These are phyloP conservation scores for Austrofundulus limnaeus DNA, from an alignment of 2,113 vertebrate genomes.

Conservation along the genomic window DNA sequence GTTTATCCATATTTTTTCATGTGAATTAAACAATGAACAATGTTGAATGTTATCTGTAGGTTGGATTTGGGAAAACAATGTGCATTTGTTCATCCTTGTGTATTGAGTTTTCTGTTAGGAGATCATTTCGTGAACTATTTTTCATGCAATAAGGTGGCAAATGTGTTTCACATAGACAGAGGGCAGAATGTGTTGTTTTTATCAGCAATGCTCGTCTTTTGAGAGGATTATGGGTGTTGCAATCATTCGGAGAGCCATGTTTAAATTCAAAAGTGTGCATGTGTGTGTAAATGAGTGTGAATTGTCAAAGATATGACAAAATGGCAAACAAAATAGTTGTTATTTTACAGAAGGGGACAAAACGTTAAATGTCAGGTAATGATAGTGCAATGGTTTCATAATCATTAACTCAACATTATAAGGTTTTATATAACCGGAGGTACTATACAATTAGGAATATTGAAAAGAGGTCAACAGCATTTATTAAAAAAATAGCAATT, in stretches of 20 bases:
- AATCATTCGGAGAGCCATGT: constrained; percentile 5
- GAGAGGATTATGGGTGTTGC: constrained; percentile 1
- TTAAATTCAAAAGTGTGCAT: constrained; percentile 16
- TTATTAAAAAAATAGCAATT: too few relatives aligned
- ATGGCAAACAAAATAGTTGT: neutral
- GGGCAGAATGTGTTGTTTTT: constrained; percentile 17
- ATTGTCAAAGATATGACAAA: neutral
- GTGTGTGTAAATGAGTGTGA: constrained; percentile 25
- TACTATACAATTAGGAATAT: too few relatives aligned
- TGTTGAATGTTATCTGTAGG: constrained; percentile 32
- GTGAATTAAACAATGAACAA: neutral
- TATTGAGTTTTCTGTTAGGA: neutral
- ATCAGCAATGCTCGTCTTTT: constrained; percentile 7
- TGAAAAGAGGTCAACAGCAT: too few relatives aligned
- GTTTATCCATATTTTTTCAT: constrained; percentile 15
- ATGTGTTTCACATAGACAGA: neutral
- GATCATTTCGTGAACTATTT: constrained; percentile 11
- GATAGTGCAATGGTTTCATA: too few relatives aligned
- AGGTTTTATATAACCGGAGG: too few relatives aligned
- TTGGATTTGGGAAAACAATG: neutral
- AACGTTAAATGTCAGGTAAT: too few relatives aligned
- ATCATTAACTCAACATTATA: too few relatives aligned
- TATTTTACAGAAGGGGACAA: neutral
- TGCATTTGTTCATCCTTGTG: neutral
- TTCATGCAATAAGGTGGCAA: neutral